A percentile compares a stretch with the other conserved stretches of the same genome.
Evolutionary conservation across 2,888 invertebrate species (phyloP).

Genomic region (Nesidiocoris tenuis): DNA sequence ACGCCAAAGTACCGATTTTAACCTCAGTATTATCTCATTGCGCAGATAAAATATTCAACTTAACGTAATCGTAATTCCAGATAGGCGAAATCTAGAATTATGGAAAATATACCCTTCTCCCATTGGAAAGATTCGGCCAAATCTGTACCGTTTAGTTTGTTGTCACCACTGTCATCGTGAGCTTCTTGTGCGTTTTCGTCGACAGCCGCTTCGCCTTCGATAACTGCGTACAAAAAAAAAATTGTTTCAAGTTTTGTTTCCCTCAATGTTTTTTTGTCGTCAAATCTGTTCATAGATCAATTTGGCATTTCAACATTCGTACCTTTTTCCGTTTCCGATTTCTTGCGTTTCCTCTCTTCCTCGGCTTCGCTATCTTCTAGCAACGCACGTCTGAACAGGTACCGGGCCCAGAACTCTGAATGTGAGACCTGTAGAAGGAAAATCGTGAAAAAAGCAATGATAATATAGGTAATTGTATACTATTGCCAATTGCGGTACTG

Average conservation of each 20-base stretch:
- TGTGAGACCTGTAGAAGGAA: slow-evolving; percentile 61
- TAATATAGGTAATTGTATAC: no score
- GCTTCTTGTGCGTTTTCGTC: not conserved
- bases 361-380: slow-evolving; percentile 72
- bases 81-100: no score
- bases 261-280: no score
- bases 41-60: no score
- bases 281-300: no score
- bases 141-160: not conserved
- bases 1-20: no score
- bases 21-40: no score
- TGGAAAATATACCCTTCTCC: slow-evolving; percentile 15
- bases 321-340: slow-evolving; percentile 36
- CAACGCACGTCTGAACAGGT: slow-evolving; percentile 77
- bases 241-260: no score
- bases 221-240: not conserved
- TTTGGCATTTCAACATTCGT: no score
- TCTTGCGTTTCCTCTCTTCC: slow-evolving; percentile 59
- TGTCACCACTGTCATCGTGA: not conserved
- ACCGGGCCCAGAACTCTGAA: slow-evolving; percentile 78
- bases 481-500: no score
- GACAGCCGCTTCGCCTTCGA: not conserved
- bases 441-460: not conserved
- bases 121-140: slow-evolving; percentile 18
- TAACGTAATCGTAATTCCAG: no score